Evolutionary conservation across 1,140 invertebrate species (phyloP).

Genomic region (Neotoxoptera formosana): DNA sequence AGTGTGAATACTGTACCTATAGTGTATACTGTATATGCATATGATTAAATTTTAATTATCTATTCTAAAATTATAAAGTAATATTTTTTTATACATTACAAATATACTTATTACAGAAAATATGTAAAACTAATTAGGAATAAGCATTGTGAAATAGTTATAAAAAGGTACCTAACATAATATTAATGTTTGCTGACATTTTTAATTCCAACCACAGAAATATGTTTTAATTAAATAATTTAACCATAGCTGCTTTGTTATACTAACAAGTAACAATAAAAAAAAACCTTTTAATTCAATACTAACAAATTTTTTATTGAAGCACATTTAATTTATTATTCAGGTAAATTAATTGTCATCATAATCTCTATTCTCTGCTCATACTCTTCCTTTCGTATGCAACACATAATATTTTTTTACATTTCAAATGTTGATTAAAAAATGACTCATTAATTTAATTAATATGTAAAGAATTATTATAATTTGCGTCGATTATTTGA

Average conservation of each 20-base stretch:
- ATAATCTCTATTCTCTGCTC: background rate
- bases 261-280: too few species aligned
- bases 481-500: too few species aligned
- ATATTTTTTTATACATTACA: background rate
- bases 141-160: background rate
- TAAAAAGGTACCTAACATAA: background rate
- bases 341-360: background rate
- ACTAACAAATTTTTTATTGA: background rate
- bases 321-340: background rate
- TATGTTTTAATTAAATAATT: background rate
- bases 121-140: background rate
- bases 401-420: too few species aligned
- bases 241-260: background rate
- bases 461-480: too few species aligned
- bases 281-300: background rate
- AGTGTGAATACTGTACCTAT: too few species aligned
- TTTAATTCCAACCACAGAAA: background rate
- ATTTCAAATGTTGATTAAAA: background rate
- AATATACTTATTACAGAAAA: background rate
- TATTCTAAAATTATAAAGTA: background rate
- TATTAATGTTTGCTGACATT: background rate
- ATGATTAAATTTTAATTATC: too few species aligned
- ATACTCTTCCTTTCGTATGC: background rate
- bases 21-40: too few species aligned
- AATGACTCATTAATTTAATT: background rate